Conservation (phyloP, 1,140 invertebrate genomes). For the Aphelinus atriplicis region DNA sequence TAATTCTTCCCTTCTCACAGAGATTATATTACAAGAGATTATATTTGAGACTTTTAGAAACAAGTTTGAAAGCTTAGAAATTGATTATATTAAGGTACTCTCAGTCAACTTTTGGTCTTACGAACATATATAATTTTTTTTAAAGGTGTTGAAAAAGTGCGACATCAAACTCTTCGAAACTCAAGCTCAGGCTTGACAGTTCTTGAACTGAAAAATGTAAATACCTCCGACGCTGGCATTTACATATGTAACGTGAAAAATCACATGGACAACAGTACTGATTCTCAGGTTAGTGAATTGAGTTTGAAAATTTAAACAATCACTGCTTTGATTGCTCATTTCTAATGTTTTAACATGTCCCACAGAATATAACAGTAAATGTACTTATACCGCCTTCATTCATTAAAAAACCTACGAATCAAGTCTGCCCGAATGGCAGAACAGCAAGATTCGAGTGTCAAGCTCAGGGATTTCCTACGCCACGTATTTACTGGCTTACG, state of each 20-base stretch:
- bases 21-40: too few species aligned
- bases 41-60: too few species aligned
- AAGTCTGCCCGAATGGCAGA: constrained; percentile 72
- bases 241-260: constrained; percentile 70
- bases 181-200: constrained; percentile 58
- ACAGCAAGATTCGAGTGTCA: constrained; percentile 78
- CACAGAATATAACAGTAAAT: constrained; percentile 64
- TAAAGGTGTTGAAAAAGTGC: constrained; percentile 16
- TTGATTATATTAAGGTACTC: too few species aligned
- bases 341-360: not conserved
- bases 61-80: too few species aligned
- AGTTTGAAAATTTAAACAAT: too few species aligned
- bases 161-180: constrained; percentile 44
- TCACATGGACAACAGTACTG: constrained; percentile 54
- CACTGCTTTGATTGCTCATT: too few species aligned
- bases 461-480: constrained; percentile 72
- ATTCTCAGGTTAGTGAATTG: constrained; percentile 59
- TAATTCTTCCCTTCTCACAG: too few species aligned
- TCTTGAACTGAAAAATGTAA: constrained; percentile 64
- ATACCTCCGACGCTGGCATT: constrained; percentile 64
- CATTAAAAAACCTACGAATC: constrained; percentile 67
- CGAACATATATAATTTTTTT: not conserved
- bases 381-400: constrained; percentile 72
- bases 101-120: too few species aligned
- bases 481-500: constrained; percentile 76